phyloP scores from a whole-genome alignment of 1,140 invertebrate species.

The Drosophila gunungcola region DNA sequence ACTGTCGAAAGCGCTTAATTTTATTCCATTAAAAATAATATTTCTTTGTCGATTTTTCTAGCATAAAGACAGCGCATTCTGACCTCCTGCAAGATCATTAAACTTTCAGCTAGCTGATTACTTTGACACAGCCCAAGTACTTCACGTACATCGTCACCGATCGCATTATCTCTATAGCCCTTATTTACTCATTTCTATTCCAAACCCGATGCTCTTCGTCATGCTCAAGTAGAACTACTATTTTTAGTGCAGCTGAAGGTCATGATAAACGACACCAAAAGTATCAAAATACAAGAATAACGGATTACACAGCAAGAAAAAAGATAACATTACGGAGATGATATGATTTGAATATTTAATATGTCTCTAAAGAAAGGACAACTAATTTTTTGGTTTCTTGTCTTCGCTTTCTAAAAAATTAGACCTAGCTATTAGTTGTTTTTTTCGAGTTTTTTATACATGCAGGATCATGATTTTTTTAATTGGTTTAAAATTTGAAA shows the following conservation, averaged over 20 bases:
- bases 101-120: slow-evolving; percentile 51
- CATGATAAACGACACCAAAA: slow-evolving; percentile 80
- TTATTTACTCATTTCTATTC: slow-evolving; percentile 38
- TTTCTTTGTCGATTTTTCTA: slow-evolving; percentile 2
- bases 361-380: too few relatives aligned
- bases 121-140: slow-evolving; percentile 29
- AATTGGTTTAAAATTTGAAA: too few relatives aligned
- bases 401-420: too few relatives aligned
- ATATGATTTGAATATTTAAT: too few relatives aligned
- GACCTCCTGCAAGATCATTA: slow-evolving; percentile 44
- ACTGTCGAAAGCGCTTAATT: slow-evolving; percentile 16
- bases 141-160: slow-evolving; percentile 52
- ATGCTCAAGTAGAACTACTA: slow-evolving; percentile 41
- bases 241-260: slow-evolving; percentile 68
- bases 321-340: background rate
- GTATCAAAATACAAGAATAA: slow-evolving; percentile 71
- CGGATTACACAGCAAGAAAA: slow-evolving; percentile 13
- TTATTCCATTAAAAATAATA: slow-evolving; percentile 23
- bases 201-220: slow-evolving; percentile 26
- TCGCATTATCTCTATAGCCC: slow-evolving; percentile 48
- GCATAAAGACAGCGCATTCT: background rate
- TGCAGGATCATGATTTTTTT: too few relatives aligned
- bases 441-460: too few relatives aligned
- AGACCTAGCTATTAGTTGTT: too few relatives aligned
- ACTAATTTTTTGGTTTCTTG: too few relatives aligned